A percentile compares a stretch with the other conserved stretches of the same genome.
These are phyloP conservation scores for Chymomyza caudatula DNA, from an alignment of 2,888 invertebrate genomes.

Conservation along the genomic window DNA sequence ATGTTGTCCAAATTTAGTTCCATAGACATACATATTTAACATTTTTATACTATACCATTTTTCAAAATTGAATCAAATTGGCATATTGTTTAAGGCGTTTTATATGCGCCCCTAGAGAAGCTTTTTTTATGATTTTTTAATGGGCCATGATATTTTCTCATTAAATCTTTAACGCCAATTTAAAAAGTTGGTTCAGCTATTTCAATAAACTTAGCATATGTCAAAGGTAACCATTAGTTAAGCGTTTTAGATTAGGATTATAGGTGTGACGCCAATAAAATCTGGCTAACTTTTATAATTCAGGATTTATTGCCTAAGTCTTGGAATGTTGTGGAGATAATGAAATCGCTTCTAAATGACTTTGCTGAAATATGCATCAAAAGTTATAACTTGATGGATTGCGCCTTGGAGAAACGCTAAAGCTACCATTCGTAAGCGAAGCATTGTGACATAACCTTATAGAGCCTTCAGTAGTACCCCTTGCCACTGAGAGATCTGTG, in stretches of 20 bases:
- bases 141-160: neutral
- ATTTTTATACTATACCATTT: neutral
- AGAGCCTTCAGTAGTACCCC: no score
- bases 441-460: no score
- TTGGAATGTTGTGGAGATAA: no score
- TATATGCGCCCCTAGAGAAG: neutral
- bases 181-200: neutral
- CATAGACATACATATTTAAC: neutral
- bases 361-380: no score
- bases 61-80: neutral
- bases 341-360: no score
- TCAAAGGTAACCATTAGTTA: neutral
- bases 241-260: neutral
- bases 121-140: neutral
- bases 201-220: neutral
- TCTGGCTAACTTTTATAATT: neutral
- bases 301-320: neutral
- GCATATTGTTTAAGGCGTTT: neutral
- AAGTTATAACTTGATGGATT: no score
- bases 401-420: no score
- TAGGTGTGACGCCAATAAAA: neutral
- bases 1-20: neutral
- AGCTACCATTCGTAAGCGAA: no score
- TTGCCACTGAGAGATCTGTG: no score
- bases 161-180: neutral